Percentiles rank a stretch among this genome's conserved stretches.
phyloP scores from a whole-genome alignment of 2,888 invertebrate species.

The Ennomos quercinarius region DNA sequence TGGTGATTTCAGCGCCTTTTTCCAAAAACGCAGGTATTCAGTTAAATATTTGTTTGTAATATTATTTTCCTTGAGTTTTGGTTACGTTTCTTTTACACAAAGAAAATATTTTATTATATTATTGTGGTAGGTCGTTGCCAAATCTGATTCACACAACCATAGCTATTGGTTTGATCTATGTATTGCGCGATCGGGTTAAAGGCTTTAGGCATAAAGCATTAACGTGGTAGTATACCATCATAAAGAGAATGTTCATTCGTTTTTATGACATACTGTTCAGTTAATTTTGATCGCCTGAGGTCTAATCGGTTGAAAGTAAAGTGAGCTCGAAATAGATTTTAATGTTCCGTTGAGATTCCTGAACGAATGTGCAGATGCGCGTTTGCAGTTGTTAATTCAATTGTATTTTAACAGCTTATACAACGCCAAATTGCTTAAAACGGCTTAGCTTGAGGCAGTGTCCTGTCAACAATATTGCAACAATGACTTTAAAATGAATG shows the following conservation, averaged over 20 bases:
- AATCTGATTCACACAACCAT: too few species aligned
- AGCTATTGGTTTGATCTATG: background rate
- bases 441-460: too few species aligned
- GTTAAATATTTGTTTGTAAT: background rate
- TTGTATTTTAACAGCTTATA: too few species aligned
- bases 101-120: too few species aligned
- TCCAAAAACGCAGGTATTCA: too few species aligned
- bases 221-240: slow-evolving; percentile 1
- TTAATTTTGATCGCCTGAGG: slow-evolving; percentile 14
- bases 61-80: background rate
- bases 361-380: background rate
- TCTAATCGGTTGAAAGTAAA: slow-evolving; percentile 7
- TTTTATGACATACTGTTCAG: slow-evolving; percentile 1
- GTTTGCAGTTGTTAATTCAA: slow-evolving; percentile 1
- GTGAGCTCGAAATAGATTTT: slow-evolving; percentile 15
- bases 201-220: slow-evolving; percentile 8
- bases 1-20: too few species aligned
- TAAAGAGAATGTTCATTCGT: slow-evolving; percentile 2
- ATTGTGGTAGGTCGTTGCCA: too few species aligned
- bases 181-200: background rate
- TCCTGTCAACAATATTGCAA: too few species aligned
- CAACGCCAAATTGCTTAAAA: too few species aligned
- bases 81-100: too few species aligned
- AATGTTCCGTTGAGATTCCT: slow-evolving; percentile 6
- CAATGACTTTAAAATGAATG: too few species aligned